Percentiles rank a stretch among this genome's conserved stretches.
phyloP scores from a whole-genome alignment of 2,113 vertebrate genomes.

The Myotis yumanensis region DNA sequence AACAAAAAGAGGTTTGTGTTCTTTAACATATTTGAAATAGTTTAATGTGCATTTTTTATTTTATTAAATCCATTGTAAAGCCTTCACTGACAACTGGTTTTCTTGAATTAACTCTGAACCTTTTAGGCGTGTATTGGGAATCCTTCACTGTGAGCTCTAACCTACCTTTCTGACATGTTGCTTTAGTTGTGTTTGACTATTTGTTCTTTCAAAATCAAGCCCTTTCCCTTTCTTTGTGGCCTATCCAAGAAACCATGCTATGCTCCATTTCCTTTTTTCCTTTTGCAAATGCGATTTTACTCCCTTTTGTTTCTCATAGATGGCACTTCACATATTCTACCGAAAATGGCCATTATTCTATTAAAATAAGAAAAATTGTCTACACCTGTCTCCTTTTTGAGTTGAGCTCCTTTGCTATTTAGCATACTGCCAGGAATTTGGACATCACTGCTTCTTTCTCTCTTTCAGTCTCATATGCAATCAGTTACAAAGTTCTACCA shows the following conservation, averaged over 20 bases:
- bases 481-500: background rate
- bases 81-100: background rate
- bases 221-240: background rate
- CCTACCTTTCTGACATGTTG: background rate
- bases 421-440: background rate
- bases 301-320: background rate
- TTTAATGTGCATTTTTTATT: background rate
- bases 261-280: background rate
- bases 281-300: slow-evolving; percentile 2
- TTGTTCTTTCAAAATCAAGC: background rate
- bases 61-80: background rate
- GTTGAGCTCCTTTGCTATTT: background rate
- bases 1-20: background rate
- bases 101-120: background rate
- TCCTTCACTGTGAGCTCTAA: background rate
- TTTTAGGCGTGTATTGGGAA: background rate
- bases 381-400: background rate
- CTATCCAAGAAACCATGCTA: background rate
- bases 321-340: background rate
- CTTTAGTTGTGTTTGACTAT: background rate
- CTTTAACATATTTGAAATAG: background rate
- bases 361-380: background rate
- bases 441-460: background rate
- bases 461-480: background rate
- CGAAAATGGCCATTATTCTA: background rate